These are phyloP conservation scores for Dendrocincla tyrannina DNA, from an alignment of 2,797 vertebrate genomes.

Conservation along the genomic window DNA sequence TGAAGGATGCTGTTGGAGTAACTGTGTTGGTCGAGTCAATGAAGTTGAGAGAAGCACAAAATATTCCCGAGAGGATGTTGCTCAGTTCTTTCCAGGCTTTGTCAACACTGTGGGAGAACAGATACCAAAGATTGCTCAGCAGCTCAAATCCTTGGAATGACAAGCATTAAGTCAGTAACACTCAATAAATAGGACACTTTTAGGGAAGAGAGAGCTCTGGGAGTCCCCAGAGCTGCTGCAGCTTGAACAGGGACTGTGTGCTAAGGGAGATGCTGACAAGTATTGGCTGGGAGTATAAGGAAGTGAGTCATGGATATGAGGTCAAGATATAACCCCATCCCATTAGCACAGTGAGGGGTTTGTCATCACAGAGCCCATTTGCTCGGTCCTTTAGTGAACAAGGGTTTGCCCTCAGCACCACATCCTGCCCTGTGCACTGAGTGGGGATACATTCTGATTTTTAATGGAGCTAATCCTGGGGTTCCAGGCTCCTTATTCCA, in stretches of 20 bases:
- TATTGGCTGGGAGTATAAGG: not conserved
- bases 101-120: constrained; percentile 82
- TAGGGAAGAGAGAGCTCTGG: not conserved
- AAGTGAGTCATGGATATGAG: not conserved
- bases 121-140: not conserved
- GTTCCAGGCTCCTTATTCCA: not conserved
- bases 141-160: not conserved
- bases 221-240: not conserved
- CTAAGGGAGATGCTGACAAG: not conserved
- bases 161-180: not conserved
- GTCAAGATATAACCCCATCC: fast-evolving
- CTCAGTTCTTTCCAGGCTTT: constrained; percentile 94
- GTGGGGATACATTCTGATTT: fast-evolving
- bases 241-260: not conserved
- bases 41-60: constrained; percentile 98
- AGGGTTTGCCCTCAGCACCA: not conserved
- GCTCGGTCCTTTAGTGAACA: not conserved
- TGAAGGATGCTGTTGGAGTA: constrained; percentile 94
- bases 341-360: not conserved
- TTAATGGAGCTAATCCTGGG: not conserved
- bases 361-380: not conserved
- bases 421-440: not conserved
- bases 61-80: constrained; percentile 95
- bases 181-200: not conserved
- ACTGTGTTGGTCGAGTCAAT: constrained; percentile 98